Percentiles rank a stretch among this genome's conserved stretches.
phyloP scores from a whole-genome alignment of 2,888 invertebrate species.

The Choreutis nemorana region DNA sequence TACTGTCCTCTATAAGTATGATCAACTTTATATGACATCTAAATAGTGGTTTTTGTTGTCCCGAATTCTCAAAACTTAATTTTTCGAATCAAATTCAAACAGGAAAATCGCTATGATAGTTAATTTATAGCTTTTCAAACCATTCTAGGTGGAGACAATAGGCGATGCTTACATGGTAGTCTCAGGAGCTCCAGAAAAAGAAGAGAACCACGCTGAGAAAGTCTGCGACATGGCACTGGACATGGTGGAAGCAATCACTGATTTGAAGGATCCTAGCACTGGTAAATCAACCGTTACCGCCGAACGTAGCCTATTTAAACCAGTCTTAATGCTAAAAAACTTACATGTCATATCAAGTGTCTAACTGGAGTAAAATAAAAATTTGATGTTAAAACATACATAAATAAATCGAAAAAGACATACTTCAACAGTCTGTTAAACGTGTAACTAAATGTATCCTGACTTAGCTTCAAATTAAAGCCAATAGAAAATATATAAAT shows the following conservation, averaged over 20 bases:
- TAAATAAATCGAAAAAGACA: no score
- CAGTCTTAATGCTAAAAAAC: no score
- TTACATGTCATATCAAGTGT: no score
- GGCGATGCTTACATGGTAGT: conserved; percentile 99
- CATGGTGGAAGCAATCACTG: conserved; percentile 93
- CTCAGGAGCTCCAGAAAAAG: conserved; percentile 92
- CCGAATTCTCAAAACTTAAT: neutral
- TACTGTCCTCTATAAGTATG: no score
- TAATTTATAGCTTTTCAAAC: conserved; percentile 4
- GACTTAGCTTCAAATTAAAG: no score
- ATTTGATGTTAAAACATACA: no score
- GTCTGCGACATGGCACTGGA: conserved; percentile 96
- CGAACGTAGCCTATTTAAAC: no score
- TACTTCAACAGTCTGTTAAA: no score
- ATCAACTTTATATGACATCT: no score
- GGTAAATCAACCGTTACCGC: conserved; percentile 51
- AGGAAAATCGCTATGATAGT: neutral
- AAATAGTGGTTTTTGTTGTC: conserved; percentile 4
- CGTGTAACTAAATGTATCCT: no score
- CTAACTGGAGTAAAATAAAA: no score
- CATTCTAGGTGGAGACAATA: conserved; percentile 89
- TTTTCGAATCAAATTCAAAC: neutral
- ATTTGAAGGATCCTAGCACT: conserved; percentile 91
- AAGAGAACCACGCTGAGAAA: conserved; percentile 88
- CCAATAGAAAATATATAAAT: no score